phyloP scores from a whole-genome alignment of 2,113 vertebrate species.

The Melospiza melodia region DNA sequence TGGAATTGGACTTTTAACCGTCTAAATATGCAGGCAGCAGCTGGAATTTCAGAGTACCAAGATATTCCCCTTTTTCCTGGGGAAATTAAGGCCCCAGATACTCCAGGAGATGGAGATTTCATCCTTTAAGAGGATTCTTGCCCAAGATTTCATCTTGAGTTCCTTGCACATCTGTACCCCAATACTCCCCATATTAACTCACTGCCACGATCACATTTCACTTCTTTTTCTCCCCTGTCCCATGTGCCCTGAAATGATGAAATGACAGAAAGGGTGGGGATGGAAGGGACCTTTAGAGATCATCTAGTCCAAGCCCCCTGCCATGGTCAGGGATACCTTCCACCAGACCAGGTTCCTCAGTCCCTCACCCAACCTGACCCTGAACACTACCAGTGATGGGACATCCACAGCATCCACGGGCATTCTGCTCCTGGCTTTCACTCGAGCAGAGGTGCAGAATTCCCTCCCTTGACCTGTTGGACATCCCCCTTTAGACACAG shows the following conservation, averaged over 20 bases:
- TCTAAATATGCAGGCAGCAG: neutral
- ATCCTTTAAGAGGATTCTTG: neutral
- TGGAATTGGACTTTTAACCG: neutral
- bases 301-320: neutral
- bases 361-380: neutral
- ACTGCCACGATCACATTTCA: accelerated
- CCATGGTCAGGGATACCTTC: neutral
- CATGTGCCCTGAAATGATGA: neutral
- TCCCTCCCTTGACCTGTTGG: too few species aligned
- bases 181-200: neutral
- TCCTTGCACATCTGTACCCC: accelerated
- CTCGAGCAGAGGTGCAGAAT: neutral
- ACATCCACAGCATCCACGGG: neutral
- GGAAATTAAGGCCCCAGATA: neutral
- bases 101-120: neutral
- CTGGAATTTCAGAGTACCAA: neutral
- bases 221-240: neutral
- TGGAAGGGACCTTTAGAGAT: neutral
- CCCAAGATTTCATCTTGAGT: neutral
- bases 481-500: neutral
- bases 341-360: neutral
- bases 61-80: neutral
- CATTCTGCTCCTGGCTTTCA: neutral
- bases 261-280: neutral
- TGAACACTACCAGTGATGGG: neutral